A percentile compares a stretch with the other conserved stretches of the same genome.
phyloP scores from a whole-genome alignment of 2,113 vertebrate species.

The Oostethus manadensis region DNA sequence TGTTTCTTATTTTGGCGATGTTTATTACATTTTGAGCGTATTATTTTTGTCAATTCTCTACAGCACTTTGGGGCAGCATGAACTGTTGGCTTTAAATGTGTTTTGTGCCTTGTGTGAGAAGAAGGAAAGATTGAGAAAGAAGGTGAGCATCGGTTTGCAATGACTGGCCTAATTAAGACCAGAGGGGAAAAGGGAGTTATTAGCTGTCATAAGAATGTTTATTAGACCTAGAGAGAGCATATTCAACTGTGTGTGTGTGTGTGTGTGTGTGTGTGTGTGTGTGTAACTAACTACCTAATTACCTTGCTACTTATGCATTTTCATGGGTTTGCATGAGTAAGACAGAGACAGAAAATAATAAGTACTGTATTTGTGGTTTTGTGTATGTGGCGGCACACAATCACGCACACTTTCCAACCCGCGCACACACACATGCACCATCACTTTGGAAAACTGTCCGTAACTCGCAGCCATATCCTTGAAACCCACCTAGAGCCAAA shows the following conservation, averaged over 20 bases:
- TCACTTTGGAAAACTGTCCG: neutral
- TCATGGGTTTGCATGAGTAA: constrained; percentile 4
- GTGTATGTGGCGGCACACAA: neutral
- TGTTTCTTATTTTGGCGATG: too few relatives aligned
- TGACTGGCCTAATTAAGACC: constrained; percentile 69
- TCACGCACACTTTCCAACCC: too few relatives aligned
- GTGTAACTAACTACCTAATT: too few relatives aligned
- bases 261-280: constrained; percentile 14
- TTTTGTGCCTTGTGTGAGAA: constrained; percentile 30
- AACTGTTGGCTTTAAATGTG: too few relatives aligned
- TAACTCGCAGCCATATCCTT: neutral
- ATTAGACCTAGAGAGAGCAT: constrained; percentile 48
- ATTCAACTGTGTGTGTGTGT: constrained; percentile 23
- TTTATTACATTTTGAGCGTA: too few relatives aligned
- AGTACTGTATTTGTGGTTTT: neutral
- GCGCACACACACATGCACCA: too few relatives aligned
- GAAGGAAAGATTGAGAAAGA: constrained; percentile 11
- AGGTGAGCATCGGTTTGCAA: constrained; percentile 44
- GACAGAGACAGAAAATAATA: constrained; percentile 7
- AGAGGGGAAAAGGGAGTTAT: constrained; percentile 64
- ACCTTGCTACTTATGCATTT: neutral
- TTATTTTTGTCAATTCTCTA: too few relatives aligned
- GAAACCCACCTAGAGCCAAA: neutral
- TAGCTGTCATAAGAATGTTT: constrained; percentile 70
- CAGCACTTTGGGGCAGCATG: too few relatives aligned